phyloP scores from a whole-genome alignment of 2,113 vertebrate species.

The Sinocyclocheilus rhinocerous region DNA sequence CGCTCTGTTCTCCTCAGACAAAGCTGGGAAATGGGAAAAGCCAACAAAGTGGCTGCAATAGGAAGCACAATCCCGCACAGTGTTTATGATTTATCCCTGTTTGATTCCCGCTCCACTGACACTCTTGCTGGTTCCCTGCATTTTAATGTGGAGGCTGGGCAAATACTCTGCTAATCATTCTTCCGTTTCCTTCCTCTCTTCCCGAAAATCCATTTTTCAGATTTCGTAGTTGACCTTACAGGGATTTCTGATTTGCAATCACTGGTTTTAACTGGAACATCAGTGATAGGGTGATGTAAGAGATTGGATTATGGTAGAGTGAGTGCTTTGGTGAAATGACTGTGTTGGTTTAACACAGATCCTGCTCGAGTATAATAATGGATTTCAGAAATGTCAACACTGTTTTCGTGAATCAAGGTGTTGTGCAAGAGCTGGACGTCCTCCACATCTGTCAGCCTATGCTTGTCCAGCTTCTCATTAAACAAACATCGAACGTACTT shows the following conservation, averaged over 20 bases:
- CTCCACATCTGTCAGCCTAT: slow-evolving; percentile 31
- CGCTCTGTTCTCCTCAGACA: slow-evolving; percentile 57
- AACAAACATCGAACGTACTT: slow-evolving; percentile 47
- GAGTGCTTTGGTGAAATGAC: no score
- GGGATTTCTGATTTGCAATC: background rate
- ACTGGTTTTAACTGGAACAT: background rate
- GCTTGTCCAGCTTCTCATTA: slow-evolving; percentile 40
- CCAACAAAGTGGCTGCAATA: slow-evolving; percentile 51
- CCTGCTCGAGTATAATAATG: background rate
- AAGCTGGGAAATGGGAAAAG: slow-evolving; percentile 65
- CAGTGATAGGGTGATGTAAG: background rate
- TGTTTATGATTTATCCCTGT: slow-evolving; percentile 60
- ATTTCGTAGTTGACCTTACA: background rate
- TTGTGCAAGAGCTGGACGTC: slow-evolving; percentile 23
- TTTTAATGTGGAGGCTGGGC: slow-evolving; percentile 38
- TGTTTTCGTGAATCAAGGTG: slow-evolving; percentile 29
- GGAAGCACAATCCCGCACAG: slow-evolving; percentile 44
- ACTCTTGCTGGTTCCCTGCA: slow-evolving; percentile 44
- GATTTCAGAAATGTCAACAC: background rate
- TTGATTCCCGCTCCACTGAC: slow-evolving; percentile 35
- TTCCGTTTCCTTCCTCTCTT: slow-evolving; percentile 43
- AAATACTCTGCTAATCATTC: slow-evolving; percentile 39
- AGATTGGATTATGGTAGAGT: background rate
- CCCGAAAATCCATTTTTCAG: slow-evolving; percentile 27
- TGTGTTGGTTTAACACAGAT: slow-evolving; percentile 2